These are phyloP conservation scores for Sebastes itinus DNA, from an alignment of 2,797 vertebrate genomes.

Conservation along the genomic window DNA sequence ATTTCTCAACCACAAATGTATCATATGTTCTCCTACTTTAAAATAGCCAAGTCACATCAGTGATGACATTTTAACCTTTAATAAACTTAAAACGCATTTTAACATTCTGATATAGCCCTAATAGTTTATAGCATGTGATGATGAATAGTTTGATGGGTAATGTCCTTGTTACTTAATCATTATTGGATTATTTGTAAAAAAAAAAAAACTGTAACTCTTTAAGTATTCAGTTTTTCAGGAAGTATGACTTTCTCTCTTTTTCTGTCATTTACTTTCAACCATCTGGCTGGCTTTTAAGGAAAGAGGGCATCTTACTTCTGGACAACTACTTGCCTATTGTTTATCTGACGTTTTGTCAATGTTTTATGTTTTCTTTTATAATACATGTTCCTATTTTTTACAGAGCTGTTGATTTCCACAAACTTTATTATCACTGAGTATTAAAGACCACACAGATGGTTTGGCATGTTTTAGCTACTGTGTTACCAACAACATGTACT, in stretches of 20 bases:
- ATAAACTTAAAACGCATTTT: not conserved
- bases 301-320: not conserved
- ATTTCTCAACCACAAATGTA: conserved; percentile 32
- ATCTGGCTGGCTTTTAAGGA: not conserved
- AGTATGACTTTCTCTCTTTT: not conserved
- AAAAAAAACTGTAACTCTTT: not conserved
- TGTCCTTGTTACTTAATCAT: not conserved
- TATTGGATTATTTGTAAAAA: not conserved
- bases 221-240: not conserved
- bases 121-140: not conserved
- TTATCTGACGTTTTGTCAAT: not conserved
- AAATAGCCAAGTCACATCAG: conserved; percentile 29
- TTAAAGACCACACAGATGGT: not conserved
- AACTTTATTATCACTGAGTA: not conserved
- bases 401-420: not conserved
- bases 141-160: not conserved
- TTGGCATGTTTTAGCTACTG: not conserved
- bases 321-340: not conserved
- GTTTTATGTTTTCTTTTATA: not conserved
- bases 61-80: conserved; percentile 21
- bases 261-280: not conserved
- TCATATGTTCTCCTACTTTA: conserved; percentile 23
- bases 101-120: not conserved
- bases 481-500: not conserved
- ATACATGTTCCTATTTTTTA: not conserved